phyloP scores from a whole-genome alignment of 2,888 invertebrate genomes.

The Willowsia nigromaculata region DNA sequence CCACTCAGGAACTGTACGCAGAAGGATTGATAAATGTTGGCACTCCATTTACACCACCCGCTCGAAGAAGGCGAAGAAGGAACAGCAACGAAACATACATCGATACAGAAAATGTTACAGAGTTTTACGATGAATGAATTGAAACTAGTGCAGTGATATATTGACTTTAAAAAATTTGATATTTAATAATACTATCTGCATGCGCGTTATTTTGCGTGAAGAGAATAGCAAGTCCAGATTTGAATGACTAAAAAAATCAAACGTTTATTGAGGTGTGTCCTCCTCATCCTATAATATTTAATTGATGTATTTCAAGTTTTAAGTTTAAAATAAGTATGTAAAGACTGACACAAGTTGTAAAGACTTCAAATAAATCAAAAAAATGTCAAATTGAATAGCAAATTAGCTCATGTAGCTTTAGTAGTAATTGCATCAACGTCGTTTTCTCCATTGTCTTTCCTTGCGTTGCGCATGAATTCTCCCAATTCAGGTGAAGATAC shows the following conservation, averaged over 20 bases:
- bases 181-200: too few relatives aligned
- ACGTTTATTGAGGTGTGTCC: too few relatives aligned
- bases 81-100: neutral
- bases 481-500: constrained; percentile 71
- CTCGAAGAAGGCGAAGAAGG: neutral
- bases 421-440: constrained; percentile 59
- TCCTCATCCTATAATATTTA: too few relatives aligned
- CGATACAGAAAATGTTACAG: constrained; percentile 3
- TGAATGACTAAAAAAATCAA: too few relatives aligned
- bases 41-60: constrained; percentile 35
- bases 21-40: constrained; percentile 28
- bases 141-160: too few relatives aligned
- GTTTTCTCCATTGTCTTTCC: constrained; percentile 50
- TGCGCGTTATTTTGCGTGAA: too few relatives aligned
- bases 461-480: constrained; percentile 58
- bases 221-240: too few relatives aligned
- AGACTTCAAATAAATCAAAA: neutral
- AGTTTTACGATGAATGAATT: too few relatives aligned
- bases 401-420: neutral
- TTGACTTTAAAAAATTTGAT: too few relatives aligned
- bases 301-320: too few relatives aligned
- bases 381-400: neutral
- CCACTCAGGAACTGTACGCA: constrained; percentile 44
- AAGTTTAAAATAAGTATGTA: too few relatives aligned
- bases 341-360: too few relatives aligned